These are phyloP conservation scores for Channa maculata DNA, from an alignment of 2,113 vertebrate species.

Conservation along the genomic window DNA sequence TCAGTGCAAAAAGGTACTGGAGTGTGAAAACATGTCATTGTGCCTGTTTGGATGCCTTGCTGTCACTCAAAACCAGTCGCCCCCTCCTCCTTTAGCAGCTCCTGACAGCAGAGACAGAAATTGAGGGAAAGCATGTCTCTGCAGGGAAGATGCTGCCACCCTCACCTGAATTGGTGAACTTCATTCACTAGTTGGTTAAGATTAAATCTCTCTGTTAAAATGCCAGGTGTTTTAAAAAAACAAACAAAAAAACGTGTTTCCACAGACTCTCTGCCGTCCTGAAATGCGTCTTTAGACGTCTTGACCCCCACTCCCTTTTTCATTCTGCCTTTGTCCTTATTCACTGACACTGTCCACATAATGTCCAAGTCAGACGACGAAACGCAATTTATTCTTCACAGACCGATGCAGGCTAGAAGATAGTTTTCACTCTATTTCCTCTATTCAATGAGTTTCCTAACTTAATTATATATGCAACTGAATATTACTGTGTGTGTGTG, in stretches of 20 bases:
- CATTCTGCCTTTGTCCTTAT: too few species aligned
- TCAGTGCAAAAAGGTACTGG: not conserved
- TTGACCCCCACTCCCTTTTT: too few species aligned
- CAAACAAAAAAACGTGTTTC: not conserved
- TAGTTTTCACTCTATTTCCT: too few species aligned
- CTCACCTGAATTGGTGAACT: not conserved
- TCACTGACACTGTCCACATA: too few species aligned
- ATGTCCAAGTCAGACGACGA: too few species aligned
- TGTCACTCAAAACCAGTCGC: not conserved
- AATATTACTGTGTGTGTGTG: too few species aligned
- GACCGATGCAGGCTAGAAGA: too few species aligned
- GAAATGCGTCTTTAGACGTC: too few species aligned
- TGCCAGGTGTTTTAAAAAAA: not conserved
- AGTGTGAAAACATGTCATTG: not conserved
- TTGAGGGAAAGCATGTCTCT: not conserved
- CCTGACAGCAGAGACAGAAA: not conserved
- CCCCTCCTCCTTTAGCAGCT: not conserved
- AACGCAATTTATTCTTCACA: too few species aligned
- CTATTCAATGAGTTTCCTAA: too few species aligned
- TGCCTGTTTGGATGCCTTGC: not conserved
- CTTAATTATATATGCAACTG: too few species aligned
- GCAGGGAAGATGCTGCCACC: not conserved
- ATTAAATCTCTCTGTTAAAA: not conserved
- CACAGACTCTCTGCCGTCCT: too few species aligned
- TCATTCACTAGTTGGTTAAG: conserved; percentile 1